Evolutionary conservation across 1,140 invertebrate species (phyloP), one percentile per base, ranked within the genome.

Genomic region (Mya arenaria): DNA sequence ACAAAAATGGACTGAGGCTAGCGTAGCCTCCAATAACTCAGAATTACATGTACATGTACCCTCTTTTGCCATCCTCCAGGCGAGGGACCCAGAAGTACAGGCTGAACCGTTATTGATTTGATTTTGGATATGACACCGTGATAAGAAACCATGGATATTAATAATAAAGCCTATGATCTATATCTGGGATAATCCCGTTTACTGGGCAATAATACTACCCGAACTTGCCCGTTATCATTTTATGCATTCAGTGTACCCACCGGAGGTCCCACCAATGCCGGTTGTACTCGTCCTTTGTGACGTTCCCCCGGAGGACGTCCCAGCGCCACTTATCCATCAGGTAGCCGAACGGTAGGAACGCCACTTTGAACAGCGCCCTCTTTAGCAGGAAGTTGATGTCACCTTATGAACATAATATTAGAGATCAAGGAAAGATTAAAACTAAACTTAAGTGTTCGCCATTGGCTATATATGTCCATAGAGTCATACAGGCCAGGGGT

Each of bases 361-460:
- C 96, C 4, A 99, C 95, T 92, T 98, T 98, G 60, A 97, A 94
- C 36, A 99, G 93, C 6, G 96, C 97, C 85, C 97, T 96, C 74
- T 94, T 92, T 90, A 97, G 95, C 1, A 98, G 93, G 89, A 95
- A 97, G 92, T 98, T 98, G 28, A 97, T 96, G 82, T 97, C 96
- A 90, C 97, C 95, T 75, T 94, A 91, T 88, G n/a, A n/a, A n/a
- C n/a, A n/a, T n/a, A n/a, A n/a, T n/a, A n/a, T n/a, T n/a, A n/a
- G n/a, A n/a, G n/a, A n/a, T n/a, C n/a, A n/a, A n/a, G n/a, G n/a
- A n/a, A n/a, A n/a, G n/a, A n/a, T n/a, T n/a, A n/a, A n/a, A n/a
- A n/a, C n/a, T n/a, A n/a, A n/a, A n/a, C n/a, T n/a, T n/a, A n/a
- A n/a, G n/a, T n/a, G n/a, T n/a, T n/a, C n/a, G n/a, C n/a, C n/a